A percentile compares a stretch with the other conserved stretches of the same genome.
Conservation (phyloP, 2,888 invertebrate genomes). For the Malacosoma neustria region DNA sequence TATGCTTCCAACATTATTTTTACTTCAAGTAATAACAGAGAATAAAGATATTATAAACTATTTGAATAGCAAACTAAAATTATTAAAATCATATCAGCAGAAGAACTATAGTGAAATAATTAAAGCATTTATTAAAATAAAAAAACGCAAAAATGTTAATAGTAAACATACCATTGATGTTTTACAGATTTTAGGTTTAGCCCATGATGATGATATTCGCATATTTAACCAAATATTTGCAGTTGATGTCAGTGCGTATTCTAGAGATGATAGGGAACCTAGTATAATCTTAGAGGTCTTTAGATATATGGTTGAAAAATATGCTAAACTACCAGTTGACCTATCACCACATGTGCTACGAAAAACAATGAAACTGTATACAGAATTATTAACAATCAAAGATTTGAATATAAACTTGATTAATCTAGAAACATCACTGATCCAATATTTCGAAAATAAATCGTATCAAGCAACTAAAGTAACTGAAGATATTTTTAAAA, state of each 20-base stretch:
- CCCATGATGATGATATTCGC: constrained; percentile 47
- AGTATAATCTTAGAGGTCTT: constrained; percentile 68
- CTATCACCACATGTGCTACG: constrained; percentile 42
- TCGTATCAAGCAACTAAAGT: constrained; percentile 73
- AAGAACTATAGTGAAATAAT: constrained; percentile 67
- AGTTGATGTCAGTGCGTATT: constrained; percentile 38
- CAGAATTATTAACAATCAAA: constrained; percentile 47
- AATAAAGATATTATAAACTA: constrained; percentile 40
- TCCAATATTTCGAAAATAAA: constrained; percentile 74
- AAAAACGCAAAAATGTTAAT: constrained; percentile 42
- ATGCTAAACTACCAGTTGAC: constrained; percentile 44
- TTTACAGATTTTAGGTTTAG: constrained; percentile 52
- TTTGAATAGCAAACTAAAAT: constrained; percentile 37
- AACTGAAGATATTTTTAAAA: constrained; percentile 65
- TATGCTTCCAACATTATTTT: constrained; percentile 43
- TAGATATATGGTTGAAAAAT: constrained; percentile 56
- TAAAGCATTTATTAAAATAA: constrained; percentile 61
- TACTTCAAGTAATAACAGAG: constrained; percentile 38
- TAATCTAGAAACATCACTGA: constrained; percentile 69
- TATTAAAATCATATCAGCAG: constrained; percentile 66
- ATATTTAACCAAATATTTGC: constrained; percentile 55
- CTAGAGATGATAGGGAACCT: constrained; percentile 62
- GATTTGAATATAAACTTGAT: constrained; percentile 59
- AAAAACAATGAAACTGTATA: constrained; percentile 55
- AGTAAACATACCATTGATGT: constrained; percentile 48